phyloP scores from a whole-genome alignment of 2,113 vertebrate species.

The Psittacus erithacus region DNA sequence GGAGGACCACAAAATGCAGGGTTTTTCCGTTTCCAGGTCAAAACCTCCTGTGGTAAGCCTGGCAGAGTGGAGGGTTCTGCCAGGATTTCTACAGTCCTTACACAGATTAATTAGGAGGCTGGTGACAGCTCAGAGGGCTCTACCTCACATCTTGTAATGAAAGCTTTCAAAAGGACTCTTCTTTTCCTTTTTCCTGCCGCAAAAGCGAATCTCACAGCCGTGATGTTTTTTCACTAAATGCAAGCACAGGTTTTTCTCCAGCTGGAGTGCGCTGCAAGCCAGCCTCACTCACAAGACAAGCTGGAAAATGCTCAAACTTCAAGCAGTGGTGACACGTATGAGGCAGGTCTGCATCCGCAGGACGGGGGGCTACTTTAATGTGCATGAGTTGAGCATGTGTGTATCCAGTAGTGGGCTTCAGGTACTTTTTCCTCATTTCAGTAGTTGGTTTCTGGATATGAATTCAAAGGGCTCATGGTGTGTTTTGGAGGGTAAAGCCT shows the following conservation, averaged over 20 bases:
- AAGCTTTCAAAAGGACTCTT: background rate
- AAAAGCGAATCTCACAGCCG: background rate
- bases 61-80: background rate
- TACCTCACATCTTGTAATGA: background rate
- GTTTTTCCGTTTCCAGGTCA: background rate
- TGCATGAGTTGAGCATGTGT: accelerated
- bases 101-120: background rate
- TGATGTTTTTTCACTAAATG: background rate
- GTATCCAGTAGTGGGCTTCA: background rate
- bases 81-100: background rate
- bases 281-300: background rate
- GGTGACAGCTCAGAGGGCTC: background rate
- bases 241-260: background rate
- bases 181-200: background rate
- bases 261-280: background rate
- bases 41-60: background rate
- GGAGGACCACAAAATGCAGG: background rate
- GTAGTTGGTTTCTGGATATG: background rate
- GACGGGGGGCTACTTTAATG: background rate
- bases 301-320: background rate
- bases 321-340: background rate
- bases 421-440: background rate
- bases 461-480: background rate
- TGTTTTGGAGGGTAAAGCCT: background rate
- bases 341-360: background rate